Evolutionary conservation across 2,797 vertebrate species (phyloP), one percentile per base, ranked within the genome.

Genomic region (Mallotus villosus): DNA sequence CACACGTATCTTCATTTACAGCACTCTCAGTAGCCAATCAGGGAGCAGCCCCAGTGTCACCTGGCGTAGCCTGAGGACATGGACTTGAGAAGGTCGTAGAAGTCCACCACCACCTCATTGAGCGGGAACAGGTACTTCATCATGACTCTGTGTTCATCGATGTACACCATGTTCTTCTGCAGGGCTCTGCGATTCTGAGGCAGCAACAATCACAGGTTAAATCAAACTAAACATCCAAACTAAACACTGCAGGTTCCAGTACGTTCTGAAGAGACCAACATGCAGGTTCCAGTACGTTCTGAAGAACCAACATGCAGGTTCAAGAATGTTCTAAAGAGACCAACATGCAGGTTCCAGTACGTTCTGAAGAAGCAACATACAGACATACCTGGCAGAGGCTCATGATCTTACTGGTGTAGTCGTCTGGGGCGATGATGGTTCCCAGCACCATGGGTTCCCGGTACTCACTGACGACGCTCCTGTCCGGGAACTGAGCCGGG

Each of bases 31-130:
- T 11, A 55, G 51, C 51, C 51, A 55, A 55, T 17, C 16, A n/a
- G 51, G n/a, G 19, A 17, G 51, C 19, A 7, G 16, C 51, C 51
- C 19, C 16, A 55, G 57, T 12, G 21, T 92, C 90, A 97, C 97
- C 98, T 99, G 86, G 97, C 97, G 76, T 99, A 99, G 87, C 97
- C 98, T 68, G 97, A 99, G 29, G 97, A 97, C 58, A 98, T 49
- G 2, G 97, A 98, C 83, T 99, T 99, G 16, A 99, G 93, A 58
- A 91, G 87, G 81, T 99, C 97, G 22, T 98, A 99, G 90, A 99
- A 99, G 89, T 99, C 98, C 69, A 98, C 93, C 29, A 99, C 95
- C 1, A 99, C 92, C 93, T 99, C 98, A 87, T 98, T 99, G 59
- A 99, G 87, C 67, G 98, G 98, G 67, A 99, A 96, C 71, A 95